Base-by-base conservation (phyloP, 2,113 vertebrate genomes). In the Notarius lentiginosus region DNA sequence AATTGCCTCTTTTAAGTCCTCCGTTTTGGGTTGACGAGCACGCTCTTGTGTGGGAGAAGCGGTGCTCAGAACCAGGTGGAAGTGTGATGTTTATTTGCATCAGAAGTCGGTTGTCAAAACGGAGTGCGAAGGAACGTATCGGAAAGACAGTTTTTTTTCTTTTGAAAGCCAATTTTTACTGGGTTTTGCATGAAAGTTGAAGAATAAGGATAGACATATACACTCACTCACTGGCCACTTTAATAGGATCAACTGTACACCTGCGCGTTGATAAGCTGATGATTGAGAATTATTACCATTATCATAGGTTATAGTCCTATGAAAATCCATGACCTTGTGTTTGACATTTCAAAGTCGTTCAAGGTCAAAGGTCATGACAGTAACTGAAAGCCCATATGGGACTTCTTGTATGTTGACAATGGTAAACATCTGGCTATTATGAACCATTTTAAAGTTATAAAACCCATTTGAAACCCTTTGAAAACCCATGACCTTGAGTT, bases 1-100 rank as follows among this genome's bases (percentile, higher is more conserved):
- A 90, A 89, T 90, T 87, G 82, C 88, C 84, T 88, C 86, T 89
- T 88, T 88, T 88, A 89, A 89, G 87, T 82, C 84, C 60, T 90
- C 70, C 82, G 85, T 85, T 90, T 86, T 87, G 82, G 84, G 73
- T 47, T 87, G 81, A 27, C 63, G 84, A 79, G 51, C 56, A n/a
- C 24, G 55, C 61, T 51, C 27, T 87, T 72, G 63, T 47, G 20
- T 12, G 30, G 79, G 79, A 81, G 60, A 80, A 81, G 79, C 30
- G 41, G 56, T 41, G 79, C 79, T 81, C 79, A 18, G 49, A 73
- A 77, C n/a, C 60, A 18, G 68, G 60, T 76, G 60, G 20, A 82
- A 76, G 72, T 76, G 66, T 24, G 6, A 79, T 14, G 27, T 47
- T 27, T 1, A 4, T 24, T 66, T 66, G 47, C 18, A 30, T 53